These are phyloP conservation scores for Heteromurus nitidus DNA, from an alignment of 2,888 invertebrate genomes.

Conservation along the genomic window DNA sequence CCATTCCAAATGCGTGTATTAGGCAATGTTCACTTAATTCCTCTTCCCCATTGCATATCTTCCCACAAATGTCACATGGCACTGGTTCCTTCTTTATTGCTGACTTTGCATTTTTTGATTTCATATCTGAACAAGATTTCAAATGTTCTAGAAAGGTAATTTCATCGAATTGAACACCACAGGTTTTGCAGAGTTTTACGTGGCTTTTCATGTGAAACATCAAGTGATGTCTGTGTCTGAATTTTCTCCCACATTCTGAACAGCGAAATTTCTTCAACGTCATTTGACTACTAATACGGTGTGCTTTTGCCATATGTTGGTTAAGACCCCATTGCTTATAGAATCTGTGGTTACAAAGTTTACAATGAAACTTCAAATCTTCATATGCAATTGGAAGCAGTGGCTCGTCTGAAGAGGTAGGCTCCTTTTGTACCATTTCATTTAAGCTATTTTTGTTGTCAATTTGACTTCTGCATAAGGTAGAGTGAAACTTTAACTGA, in stretches of 20 bases:
- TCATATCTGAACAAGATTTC: no score
- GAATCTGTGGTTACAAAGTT: background rate
- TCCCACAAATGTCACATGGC: conserved; percentile 29
- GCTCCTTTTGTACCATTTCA: background rate
- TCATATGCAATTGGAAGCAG: background rate
- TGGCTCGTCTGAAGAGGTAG: background rate
- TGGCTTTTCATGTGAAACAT: conserved; percentile 33
- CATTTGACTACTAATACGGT: background rate
- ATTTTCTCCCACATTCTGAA: conserved; percentile 25
- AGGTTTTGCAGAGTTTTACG: conserved; percentile 14
- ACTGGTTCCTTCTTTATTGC: no score
- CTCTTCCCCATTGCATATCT: background rate
- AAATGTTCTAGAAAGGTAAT: background rate
- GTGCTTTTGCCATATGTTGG: background rate
- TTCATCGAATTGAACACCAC: background rate
- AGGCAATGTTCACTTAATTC: conserved; percentile 15
- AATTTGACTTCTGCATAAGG: conserved; percentile 19
- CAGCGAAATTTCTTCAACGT: conserved; percentile 7
- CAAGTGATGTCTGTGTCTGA: conserved; percentile 6
- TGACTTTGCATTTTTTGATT: background rate
- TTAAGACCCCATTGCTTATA: background rate
- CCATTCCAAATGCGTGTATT: conserved; percentile 15
- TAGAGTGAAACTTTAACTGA: conserved; percentile 34
- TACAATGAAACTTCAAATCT: background rate
- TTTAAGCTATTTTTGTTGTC: background rate